A percentile compares a stretch with the other conserved stretches of the same genome.
Evolutionary conservation across 2,113 vertebrate genomes (phyloP).

Genomic region (Trachemys scripta): DNA sequence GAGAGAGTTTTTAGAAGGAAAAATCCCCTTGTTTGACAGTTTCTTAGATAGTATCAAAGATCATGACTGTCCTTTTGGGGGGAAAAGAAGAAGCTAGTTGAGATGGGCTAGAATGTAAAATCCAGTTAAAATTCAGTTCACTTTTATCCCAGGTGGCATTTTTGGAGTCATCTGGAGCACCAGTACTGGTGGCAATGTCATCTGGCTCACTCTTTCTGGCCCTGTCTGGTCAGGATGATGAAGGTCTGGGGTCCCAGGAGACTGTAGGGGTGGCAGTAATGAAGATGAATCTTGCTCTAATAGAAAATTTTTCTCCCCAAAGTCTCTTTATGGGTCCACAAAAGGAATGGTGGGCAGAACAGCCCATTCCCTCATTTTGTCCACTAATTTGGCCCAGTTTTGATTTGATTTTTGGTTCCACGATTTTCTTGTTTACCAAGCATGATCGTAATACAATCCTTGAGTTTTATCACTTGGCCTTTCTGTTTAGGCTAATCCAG

Average conservation of each 20-base stretch:
- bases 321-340: not conserved
- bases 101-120: not conserved
- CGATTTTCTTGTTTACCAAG: not conserved
- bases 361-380: not conserved
- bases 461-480: not conserved
- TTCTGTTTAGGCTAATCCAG: not conserved
- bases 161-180: not conserved
- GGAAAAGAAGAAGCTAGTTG: not conserved
- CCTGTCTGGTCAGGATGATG: not conserved
- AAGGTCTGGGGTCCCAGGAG: not conserved
- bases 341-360: not conserved
- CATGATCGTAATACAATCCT: not conserved
- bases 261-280: not conserved
- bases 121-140: not conserved
- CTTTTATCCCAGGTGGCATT: not conserved
- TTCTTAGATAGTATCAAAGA: not conserved
- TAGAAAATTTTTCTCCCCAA: not conserved
- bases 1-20: not conserved
- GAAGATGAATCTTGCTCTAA: not conserved
- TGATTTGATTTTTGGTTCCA: not conserved
- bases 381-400: not conserved
- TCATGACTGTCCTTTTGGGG: not conserved
- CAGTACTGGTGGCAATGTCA: not conserved
- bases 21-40: not conserved
- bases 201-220: not conserved